phyloP scores from a whole-genome alignment of 2,888 invertebrate species.

The Yponomeuta malinellus region DNA sequence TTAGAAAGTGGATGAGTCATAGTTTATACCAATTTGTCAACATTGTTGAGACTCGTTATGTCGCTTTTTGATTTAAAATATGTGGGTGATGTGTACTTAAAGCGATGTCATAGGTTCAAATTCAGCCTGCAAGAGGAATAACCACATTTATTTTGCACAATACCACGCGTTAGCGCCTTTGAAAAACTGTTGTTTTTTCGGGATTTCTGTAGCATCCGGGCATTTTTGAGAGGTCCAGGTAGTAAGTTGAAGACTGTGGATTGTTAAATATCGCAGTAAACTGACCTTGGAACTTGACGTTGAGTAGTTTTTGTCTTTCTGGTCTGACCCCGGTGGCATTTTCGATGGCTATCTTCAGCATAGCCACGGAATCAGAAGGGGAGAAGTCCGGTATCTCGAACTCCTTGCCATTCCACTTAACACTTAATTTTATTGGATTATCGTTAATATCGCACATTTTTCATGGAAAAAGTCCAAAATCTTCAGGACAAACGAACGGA shows the following conservation, averaged over 20 bases:
- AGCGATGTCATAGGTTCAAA: too few species aligned
- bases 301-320: constrained; percentile 94
- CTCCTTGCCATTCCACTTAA: constrained; percentile 97
- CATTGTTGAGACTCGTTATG: neutral
- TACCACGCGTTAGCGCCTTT: too few species aligned
- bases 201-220: too few species aligned
- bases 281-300: constrained; percentile 93
- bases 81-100: too few species aligned
- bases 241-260: neutral
- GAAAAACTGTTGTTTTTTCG: too few species aligned
- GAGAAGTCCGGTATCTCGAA: constrained; percentile 84
- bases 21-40: neutral
- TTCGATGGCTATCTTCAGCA: constrained; percentile 89
- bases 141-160: too few species aligned
- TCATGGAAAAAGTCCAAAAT: constrained; percentile 4
- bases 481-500: neutral
- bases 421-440: constrained; percentile 75
- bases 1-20: constrained; percentile 5
- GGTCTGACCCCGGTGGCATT: constrained; percentile 93
- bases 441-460: constrained; percentile 68
- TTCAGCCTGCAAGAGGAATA: too few species aligned
- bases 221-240: neutral
- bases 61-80: neutral
- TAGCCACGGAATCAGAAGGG: constrained; percentile 86
- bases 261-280: neutral